Conservation (phyloP, 1,140 invertebrate genomes). For the Drosophila suzukii region DNA sequence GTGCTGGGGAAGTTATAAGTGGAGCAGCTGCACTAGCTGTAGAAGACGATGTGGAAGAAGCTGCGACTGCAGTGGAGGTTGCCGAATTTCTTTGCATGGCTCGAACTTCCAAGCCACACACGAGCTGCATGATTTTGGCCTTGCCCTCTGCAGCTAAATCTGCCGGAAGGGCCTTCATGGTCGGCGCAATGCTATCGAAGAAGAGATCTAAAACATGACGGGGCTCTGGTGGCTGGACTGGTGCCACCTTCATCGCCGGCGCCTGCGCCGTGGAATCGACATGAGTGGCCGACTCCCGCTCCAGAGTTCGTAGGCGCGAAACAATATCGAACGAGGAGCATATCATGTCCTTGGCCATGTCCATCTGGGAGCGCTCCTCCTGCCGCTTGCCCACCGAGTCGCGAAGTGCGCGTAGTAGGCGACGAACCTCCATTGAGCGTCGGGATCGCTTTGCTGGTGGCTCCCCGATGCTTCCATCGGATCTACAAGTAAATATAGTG, state of each 20-base stretch:
- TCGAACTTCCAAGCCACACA: constrained; percentile 67
- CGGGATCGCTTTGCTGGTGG: constrained; percentile 50
- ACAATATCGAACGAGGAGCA: constrained; percentile 69
- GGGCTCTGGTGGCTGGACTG: background rate
- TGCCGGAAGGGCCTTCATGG: constrained; percentile 63
- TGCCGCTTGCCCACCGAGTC: constrained; percentile 44
- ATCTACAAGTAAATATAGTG: constrained; percentile 19
- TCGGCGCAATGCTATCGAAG: constrained; percentile 74
- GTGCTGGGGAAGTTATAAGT: background rate
- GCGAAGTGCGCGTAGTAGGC: constrained; percentile 49
- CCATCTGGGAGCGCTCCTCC: constrained; percentile 59
- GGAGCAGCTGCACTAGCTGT: background rate
- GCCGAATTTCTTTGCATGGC: constrained; percentile 41
- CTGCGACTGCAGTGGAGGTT: background rate
- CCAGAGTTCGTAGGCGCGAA: constrained; percentile 51
- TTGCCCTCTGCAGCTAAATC: constrained; percentile 77
- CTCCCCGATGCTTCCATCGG: constrained; percentile 52
- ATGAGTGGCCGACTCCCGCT: constrained; percentile 13
- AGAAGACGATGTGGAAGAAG: background rate
- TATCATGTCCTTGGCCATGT: constrained; percentile 72
- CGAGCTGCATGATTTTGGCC: constrained; percentile 74
- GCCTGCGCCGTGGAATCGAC: background rate
- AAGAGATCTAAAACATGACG: constrained; percentile 69
- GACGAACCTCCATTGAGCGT: constrained; percentile 52
- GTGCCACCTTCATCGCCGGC: too few species aligned